Conservation (phyloP, 1,140 invertebrate species). For the Aphelinus certus region DNA sequence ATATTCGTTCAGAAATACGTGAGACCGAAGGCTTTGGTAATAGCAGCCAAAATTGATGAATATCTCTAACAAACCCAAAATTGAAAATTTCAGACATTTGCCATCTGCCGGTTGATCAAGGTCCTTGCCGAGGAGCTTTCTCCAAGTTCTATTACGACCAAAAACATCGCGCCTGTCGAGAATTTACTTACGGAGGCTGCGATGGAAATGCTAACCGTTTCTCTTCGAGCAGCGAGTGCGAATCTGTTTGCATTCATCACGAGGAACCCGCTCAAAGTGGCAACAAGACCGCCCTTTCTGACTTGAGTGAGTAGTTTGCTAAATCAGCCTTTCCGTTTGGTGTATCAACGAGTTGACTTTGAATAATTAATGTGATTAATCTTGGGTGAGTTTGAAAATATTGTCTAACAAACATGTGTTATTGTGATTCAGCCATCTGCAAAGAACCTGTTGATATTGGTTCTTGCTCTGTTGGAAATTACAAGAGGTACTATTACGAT, state of each 20-base stretch:
- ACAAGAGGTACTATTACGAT: conserved; percentile 85
- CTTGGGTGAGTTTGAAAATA: no score
- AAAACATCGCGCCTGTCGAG: conserved; percentile 67
- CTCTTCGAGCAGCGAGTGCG: conserved; percentile 75
- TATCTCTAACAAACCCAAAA: conserved; percentile 24
- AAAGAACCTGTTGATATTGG: conserved; percentile 74
- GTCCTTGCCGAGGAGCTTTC: conserved; percentile 73
- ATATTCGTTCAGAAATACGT: no score
- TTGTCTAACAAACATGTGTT: conserved; percentile 34
- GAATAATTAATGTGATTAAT: no score
- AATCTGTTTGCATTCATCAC: conserved; percentile 70
- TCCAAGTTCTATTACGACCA: conserved; percentile 78
- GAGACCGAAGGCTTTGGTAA: no score
- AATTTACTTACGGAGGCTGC: conserved; percentile 87
- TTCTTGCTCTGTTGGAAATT: conserved; percentile 72
- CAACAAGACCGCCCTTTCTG: conserved; percentile 59
- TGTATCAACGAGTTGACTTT: no score
- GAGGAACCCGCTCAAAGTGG: conserved; percentile 61
- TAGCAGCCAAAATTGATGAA: no score
- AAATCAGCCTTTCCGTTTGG: not conserved
- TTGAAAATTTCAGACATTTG: conserved; percentile 68
- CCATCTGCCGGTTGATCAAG: conserved; percentile 69
- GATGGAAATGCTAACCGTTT: conserved; percentile 88
- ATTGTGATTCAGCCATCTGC: conserved; percentile 70
- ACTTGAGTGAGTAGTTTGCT: conserved; percentile 55